Conservation (phyloP, 2,888 invertebrate species). For the Rotaria macrura region DNA sequence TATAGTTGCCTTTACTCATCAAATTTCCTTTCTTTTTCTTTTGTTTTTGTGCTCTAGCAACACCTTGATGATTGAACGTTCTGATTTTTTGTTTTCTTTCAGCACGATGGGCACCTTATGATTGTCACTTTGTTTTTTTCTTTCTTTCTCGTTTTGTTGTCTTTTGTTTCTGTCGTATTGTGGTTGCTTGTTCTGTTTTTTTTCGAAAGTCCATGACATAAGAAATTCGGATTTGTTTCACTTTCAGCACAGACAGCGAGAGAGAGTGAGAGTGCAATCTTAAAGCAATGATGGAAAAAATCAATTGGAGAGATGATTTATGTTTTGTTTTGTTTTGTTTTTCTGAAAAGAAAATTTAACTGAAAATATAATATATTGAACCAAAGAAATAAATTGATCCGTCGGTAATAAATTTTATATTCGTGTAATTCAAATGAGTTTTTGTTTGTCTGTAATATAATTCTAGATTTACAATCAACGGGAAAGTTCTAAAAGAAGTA, state of each 20-base stretch:
- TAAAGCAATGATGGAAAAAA: not conserved
- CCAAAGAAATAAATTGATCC: not conserved
- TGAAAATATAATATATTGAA: not conserved
- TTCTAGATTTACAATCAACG: too few species aligned
- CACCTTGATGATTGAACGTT: not conserved
- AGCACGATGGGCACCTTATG: not conserved
- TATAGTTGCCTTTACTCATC: not conserved
- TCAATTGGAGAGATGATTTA: not conserved
- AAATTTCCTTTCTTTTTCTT: too few species aligned
- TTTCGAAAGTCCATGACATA: not conserved
- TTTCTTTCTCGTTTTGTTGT: too few species aligned
- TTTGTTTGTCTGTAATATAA: too few species aligned
- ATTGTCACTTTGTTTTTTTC: not conserved
- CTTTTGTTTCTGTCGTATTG: not conserved
- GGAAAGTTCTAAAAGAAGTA: too few species aligned
- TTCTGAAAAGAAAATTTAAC: not conserved
- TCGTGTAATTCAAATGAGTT: too few species aligned
- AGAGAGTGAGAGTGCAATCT: not conserved
- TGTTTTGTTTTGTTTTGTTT: conserved; percentile 1
- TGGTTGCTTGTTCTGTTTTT: too few species aligned
- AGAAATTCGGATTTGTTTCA: not conserved
- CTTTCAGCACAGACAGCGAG: too few species aligned
- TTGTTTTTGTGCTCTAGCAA: not conserved
- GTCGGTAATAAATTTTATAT: too few species aligned
- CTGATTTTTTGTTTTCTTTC: not conserved